These are phyloP conservation scores for Petrocephalus sullivani DNA, from an alignment of 2,797 vertebrate genomes.

Conservation along the genomic window DNA sequence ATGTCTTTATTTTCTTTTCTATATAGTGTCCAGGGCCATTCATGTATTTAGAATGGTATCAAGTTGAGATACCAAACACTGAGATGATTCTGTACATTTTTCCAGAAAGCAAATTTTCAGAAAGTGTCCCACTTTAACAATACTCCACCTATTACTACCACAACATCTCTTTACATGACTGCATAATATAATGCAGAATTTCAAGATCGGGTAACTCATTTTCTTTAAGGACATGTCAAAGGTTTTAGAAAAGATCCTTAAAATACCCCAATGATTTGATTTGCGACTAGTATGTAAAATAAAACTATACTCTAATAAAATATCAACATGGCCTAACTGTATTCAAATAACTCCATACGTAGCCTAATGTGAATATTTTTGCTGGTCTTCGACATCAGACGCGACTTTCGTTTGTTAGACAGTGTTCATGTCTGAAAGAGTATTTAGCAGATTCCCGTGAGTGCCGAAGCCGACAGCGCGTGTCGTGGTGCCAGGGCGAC, in stretches of 20 bases:
- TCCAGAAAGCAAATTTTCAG: no score
- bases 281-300: not conserved
- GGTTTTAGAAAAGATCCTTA: not conserved
- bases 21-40: no score
- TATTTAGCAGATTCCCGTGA: not conserved
- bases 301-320: not conserved
- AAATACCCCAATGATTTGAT: not conserved
- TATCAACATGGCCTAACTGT: not conserved
- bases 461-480: not conserved
- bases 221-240: not conserved
- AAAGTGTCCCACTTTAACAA: no score
- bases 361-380: not conserved
- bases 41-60: no score
- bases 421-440: not conserved
- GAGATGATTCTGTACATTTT: no score
- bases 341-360: not conserved
- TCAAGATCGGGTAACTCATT: not conserved
- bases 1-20: no score
- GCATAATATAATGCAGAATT: not conserved
- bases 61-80: no score
- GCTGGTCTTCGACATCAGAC: not conserved
- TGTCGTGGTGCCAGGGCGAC: not conserved
- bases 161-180: not conserved
- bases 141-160: not conserved
- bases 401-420: not conserved